Conservation (phyloP, 2,113 vertebrate genomes). For the Heterochromis multidens region DNA sequence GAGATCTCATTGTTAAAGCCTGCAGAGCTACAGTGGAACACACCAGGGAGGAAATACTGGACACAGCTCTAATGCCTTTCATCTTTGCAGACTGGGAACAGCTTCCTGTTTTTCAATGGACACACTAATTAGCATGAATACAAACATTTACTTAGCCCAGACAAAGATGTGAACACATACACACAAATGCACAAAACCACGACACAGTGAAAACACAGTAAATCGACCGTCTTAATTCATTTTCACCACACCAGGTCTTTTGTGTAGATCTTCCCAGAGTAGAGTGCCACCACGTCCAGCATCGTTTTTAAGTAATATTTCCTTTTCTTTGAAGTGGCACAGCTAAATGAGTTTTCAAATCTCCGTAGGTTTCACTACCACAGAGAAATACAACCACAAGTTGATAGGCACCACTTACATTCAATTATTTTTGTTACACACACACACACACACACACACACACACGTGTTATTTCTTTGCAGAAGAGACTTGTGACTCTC, state of each 20-base stretch:
- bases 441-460: not conserved
- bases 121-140: constrained; percentile 44
- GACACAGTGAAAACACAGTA: not conserved
- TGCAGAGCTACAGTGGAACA: constrained; percentile 29
- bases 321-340: constrained; percentile 58
- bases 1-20: constrained; percentile 21
- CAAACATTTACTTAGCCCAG: constrained; percentile 28
- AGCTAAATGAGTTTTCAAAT: constrained; percentile 56
- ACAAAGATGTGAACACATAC: constrained; percentile 25
- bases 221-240: constrained; percentile 17
- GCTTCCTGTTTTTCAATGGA: constrained; percentile 50
- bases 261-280: not conserved
- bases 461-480: constrained; percentile 12
- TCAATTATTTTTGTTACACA: constrained; percentile 56
- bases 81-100: constrained; percentile 50
- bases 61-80: constrained; percentile 57
- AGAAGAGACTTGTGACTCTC: constrained; percentile 42
- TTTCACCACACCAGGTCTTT: constrained; percentile 27
- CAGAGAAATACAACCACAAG: constrained; percentile 43
- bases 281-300: not conserved
- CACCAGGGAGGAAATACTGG: constrained; percentile 59
- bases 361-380: constrained; percentile 42
- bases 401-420: constrained; percentile 62
- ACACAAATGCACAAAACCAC: not conserved
- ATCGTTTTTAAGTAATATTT: constrained; percentile 41